Evolutionary conservation across 1,140 invertebrate genomes (phyloP).

Genomic region (Epicauta chinensis): DNA sequence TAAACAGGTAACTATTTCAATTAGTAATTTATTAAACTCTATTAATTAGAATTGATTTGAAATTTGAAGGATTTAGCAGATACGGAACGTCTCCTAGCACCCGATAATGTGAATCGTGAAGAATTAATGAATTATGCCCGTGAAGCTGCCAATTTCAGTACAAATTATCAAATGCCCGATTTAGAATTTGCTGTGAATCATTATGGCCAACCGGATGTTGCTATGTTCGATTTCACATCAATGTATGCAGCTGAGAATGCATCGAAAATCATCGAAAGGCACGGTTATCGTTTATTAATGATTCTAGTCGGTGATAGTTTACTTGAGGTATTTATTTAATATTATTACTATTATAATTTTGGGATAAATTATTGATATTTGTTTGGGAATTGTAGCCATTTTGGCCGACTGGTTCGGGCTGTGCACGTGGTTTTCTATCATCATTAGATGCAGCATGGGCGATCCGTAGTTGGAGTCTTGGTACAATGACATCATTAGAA

Average conservation of each 20-base stretch:
- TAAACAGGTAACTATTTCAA: slow-evolving; percentile 47
- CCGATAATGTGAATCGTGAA: slow-evolving; percentile 87
- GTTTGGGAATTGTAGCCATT: slow-evolving; percentile 69
- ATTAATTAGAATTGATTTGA: slow-evolving; percentile 41
- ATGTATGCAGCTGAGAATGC: slow-evolving; percentile 98
- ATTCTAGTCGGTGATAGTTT: slow-evolving; percentile 93
- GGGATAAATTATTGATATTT: slow-evolving; percentile 5
- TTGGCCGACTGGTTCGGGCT: slow-evolving; percentile 97
- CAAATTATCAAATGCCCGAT: slow-evolving; percentile 81
- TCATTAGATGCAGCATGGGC: slow-evolving; percentile 96
- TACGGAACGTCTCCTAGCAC: slow-evolving; percentile 76
- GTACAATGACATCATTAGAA: slow-evolving; percentile 60
- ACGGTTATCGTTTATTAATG: slow-evolving; percentile 75
- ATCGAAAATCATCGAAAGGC: slow-evolving; percentile 68
- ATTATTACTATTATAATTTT: not conserved
- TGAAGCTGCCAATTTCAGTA: slow-evolving; percentile 95
- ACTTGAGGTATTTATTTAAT: slow-evolving; percentile 65
- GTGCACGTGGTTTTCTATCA: slow-evolving; percentile 93
- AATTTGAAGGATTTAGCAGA: slow-evolving; percentile 73
- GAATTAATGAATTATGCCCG: slow-evolving; percentile 86
- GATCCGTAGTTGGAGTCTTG: slow-evolving; percentile 75
- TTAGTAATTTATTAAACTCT: not conserved
- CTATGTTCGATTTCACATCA: slow-evolving; percentile 99
- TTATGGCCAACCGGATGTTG: slow-evolving; percentile 94
- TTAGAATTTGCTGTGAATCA: slow-evolving; percentile 97